Evolutionary conservation across 2,888 invertebrate species (phyloP).

Genomic region (Agelastica alni): DNA sequence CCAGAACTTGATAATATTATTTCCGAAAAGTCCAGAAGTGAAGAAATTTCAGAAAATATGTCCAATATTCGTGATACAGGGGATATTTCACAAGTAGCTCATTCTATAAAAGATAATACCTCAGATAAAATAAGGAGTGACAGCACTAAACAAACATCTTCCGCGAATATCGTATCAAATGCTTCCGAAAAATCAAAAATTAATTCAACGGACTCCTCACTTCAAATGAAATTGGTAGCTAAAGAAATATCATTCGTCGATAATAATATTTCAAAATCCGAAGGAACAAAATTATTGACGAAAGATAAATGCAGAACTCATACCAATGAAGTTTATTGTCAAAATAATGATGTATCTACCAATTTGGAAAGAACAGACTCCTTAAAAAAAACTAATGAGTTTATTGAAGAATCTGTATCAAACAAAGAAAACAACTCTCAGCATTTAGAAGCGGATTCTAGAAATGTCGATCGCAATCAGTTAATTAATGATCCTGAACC

Average conservation of each 20-base stretch:
- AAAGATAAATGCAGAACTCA: too few relatives aligned
- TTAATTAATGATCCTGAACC: neutral
- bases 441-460: neutral
- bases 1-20: neutral
- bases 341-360: neutral
- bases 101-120: neutral
- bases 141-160: neutral
- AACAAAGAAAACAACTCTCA: neutral
- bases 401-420: neutral
- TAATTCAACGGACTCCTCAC: neutral
- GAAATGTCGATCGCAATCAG: too few relatives aligned
- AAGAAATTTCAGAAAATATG: conserved; percentile 3
- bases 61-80: neutral
- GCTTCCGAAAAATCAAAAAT: too few relatives aligned
- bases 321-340: too few relatives aligned
- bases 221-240: neutral
- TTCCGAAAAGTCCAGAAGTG: conserved; percentile 3
- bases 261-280: neutral
- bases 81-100: neutral
- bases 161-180: too few relatives aligned
- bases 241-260: neutral
- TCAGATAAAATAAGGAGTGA: neutral
- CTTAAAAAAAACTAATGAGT: neutral
- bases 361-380: neutral
- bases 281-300: neutral